phyloP scores from a whole-genome alignment of 2,888 invertebrate genomes.

The Gandaritis pyraliata region DNA sequence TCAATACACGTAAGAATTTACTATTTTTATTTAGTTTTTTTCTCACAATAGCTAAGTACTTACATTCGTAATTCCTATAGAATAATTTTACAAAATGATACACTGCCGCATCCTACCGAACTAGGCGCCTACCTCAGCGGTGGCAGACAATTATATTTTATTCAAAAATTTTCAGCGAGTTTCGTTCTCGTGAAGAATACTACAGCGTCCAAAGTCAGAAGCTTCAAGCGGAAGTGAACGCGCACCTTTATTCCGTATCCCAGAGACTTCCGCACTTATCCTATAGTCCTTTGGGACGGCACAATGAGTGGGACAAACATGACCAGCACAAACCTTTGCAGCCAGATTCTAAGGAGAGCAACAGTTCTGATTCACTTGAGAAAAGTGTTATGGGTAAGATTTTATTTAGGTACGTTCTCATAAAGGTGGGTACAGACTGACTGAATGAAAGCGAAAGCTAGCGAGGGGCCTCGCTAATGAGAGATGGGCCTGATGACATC shows the following conservation, averaged over 20 bases:
- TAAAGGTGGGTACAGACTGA: too few species aligned
- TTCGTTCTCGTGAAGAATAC: constrained; percentile 78
- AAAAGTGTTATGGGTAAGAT: constrained; percentile 80
- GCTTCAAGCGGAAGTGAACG: constrained; percentile 79
- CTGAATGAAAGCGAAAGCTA: too few species aligned
- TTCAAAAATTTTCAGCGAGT: constrained; percentile 65
- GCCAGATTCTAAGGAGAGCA: constrained; percentile 79
- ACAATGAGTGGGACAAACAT: constrained; percentile 81
- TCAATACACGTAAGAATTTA: constrained; percentile 80
- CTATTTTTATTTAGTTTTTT: not conserved
- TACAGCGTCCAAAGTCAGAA: constrained; percentile 81
- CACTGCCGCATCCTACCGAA: too few species aligned
- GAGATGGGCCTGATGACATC: too few species aligned
- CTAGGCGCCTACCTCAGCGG: too few species aligned
- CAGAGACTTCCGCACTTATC: constrained; percentile 83
- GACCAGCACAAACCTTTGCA: constrained; percentile 77
- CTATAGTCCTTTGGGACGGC: constrained; percentile 77
- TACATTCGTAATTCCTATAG: too few species aligned
- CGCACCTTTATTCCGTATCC: constrained; percentile 85
- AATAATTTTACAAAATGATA: too few species aligned
- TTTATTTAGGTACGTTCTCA: too few species aligned
- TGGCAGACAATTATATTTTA: too few species aligned
- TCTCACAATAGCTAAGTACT: too few species aligned
- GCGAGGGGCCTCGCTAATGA: too few species aligned
- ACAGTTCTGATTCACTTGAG: constrained; percentile 79